A percentile compares a stretch with the other conserved stretches of the same genome.
phyloP scores from a whole-genome alignment of 1,140 invertebrate species.

The Drosophila albomicans region DNA sequence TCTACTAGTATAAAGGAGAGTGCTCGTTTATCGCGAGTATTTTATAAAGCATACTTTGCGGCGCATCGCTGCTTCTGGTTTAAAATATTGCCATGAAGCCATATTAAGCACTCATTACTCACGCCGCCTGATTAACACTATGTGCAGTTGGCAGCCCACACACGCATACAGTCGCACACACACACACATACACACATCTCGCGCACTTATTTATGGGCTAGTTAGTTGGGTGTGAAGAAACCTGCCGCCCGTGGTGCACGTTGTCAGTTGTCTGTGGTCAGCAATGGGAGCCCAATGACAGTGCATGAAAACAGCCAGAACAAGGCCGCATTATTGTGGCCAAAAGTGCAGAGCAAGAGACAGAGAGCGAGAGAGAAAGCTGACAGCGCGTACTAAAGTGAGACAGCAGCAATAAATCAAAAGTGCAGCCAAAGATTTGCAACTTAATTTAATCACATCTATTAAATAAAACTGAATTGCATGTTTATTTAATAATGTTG shows the following conservation, averaged over 20 bases:
- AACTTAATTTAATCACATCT: conserved; percentile 20
- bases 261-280: conserved; percentile 56
- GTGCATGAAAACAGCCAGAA: conserved; percentile 51
- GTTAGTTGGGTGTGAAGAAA: conserved; percentile 38
- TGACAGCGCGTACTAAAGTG: not conserved
- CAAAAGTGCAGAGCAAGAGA: conserved; percentile 36
- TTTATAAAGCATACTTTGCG: conserved; percentile 66
- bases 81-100: conserved; percentile 62
- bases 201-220: conserved; percentile 18
- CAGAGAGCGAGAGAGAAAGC: not conserved
- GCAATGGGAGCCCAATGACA: conserved; percentile 38
- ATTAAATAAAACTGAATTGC: conserved; percentile 21
- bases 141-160: conserved; percentile 41
- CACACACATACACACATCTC: not conserved
- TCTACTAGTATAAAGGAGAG: conserved; percentile 24
- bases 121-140: conserved; percentile 35
- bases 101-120: conserved; percentile 77
- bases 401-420: conserved; percentile 20
- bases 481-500: conserved; percentile 10
- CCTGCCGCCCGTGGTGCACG: conserved; percentile 19
- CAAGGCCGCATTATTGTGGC: conserved; percentile 64
- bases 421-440: conserved; percentile 18
- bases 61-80: not conserved
- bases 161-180: not conserved
- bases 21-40: conserved; percentile 44